Conservation (phyloP, 2,797 vertebrate species). For the Schizopygopsis malacanthus region DNA sequence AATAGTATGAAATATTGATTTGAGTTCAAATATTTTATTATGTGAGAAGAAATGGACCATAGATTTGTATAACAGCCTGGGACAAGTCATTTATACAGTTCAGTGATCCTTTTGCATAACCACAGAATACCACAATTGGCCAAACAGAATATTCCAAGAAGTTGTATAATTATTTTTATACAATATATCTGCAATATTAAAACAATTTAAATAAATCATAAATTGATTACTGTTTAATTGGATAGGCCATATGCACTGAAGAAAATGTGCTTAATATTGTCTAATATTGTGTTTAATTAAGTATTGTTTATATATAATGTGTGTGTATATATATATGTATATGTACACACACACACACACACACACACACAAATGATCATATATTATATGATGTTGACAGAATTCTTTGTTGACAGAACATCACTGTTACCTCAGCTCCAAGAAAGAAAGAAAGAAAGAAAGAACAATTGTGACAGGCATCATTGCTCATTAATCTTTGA, state of each 20-base stretch:
- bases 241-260: background rate
- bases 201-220: background rate
- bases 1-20: background rate
- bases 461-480: background rate
- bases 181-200: background rate
- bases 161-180: background rate
- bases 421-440: background rate
- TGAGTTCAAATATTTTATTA: background rate
- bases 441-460: background rate
- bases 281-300: no score
- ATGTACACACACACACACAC: background rate
- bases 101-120: background rate
- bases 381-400: background rate
- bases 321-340: background rate
- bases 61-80: background rate
- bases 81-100: background rate
- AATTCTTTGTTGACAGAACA: background rate
- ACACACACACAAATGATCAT: background rate
- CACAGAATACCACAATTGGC: background rate
- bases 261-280: no score
- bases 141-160: background rate
- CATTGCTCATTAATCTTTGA: slow-evolving; percentile 27
- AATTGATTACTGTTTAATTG: background rate
- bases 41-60: background rate
- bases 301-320: no score